Evolutionary conservation across 2,113 vertebrate genomes (phyloP), one percentile per base, ranked within the genome.

Genomic region (Pterophyllum scalare): DNA sequence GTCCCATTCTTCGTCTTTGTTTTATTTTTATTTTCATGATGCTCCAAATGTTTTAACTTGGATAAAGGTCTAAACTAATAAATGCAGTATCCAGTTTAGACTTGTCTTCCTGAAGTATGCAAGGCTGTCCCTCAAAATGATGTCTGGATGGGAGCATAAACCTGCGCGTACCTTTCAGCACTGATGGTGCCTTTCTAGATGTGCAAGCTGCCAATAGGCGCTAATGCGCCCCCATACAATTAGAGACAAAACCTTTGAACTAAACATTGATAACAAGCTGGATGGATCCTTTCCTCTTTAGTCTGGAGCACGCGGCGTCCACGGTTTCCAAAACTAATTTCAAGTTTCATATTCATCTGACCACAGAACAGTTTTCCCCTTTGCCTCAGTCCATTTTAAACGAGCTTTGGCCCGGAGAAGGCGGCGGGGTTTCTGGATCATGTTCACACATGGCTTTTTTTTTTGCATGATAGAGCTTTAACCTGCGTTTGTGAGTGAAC

Each of bases 231-330:
- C 3, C 12, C 40, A 40, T 17, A 43, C 1, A 7, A 65, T 65
- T 4, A 65, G 1, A 65, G 12, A 40, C 0, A 13, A n/a, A 65
- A 35, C 13, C 0, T 1, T 24, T 65, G 0, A 4, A n/a, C n/a
- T 10, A 35, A 65, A 65, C 9, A 20, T n/a, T 24, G 0, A 65
- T 24, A 65, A 65, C 40, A 65, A 65, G n/a, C 20, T 3, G 0
- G 61, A 64, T 24, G 40, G 61, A 0, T 13, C 61, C n/a, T 40
- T n/a, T 15, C 61, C 35, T 65, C n/a, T 40, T 64, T 40, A 35
- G 6, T 40, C 22, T 20, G 38, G 20, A 40, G 9, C 2, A 12
- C 11, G 11, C 3, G 3, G 3, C 11, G 11, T 40, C 38, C 38
- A 40, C 1, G 3, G 3, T 40, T 40, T 40, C 11, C 11, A 40